These are phyloP conservation scores for Andrena minutula DNA, from an alignment of 2,888 invertebrate species.

Conservation along the genomic window DNA sequence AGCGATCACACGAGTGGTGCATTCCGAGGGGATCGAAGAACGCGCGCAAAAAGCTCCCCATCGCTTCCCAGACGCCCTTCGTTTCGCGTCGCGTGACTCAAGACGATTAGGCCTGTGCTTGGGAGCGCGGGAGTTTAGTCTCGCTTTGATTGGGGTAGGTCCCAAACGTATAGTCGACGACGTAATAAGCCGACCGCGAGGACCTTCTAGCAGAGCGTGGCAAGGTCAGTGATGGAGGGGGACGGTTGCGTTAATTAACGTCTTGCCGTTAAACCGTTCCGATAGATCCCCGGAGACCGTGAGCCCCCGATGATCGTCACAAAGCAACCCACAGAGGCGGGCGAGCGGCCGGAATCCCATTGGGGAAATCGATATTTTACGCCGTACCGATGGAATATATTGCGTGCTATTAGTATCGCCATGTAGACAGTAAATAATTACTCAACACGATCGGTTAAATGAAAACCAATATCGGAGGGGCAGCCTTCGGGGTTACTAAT, in stretches of 20 bases:
- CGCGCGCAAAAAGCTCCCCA: slow-evolving; percentile 55
- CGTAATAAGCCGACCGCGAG: slow-evolving; percentile 62
- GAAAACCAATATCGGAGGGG: slow-evolving; percentile 24
- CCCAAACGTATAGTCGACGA: slow-evolving; percentile 70
- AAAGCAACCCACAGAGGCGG: slow-evolving; percentile 28
- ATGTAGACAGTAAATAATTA: slow-evolving; percentile 40
- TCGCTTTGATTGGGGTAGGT: slow-evolving; percentile 79
- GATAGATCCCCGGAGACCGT: slow-evolving; percentile 60
- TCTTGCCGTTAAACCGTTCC: slow-evolving; percentile 62
- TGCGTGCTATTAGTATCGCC: slow-evolving; percentile 21
- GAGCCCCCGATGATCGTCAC: slow-evolving; percentile 33
- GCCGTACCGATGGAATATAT: background rate
- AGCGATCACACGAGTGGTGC: slow-evolving; percentile 39
- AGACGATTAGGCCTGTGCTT: slow-evolving; percentile 71
- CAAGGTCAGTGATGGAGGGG: slow-evolving; percentile 70
- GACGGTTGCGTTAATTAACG: slow-evolving; percentile 67
- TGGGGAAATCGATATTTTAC: slow-evolving; percentile 46
- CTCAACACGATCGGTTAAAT: slow-evolving; percentile 19
- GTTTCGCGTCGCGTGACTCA: slow-evolving; percentile 74
- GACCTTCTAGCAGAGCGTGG: slow-evolving; percentile 51
- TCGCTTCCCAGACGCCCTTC: slow-evolving; percentile 54
- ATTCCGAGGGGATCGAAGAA: slow-evolving; percentile 61
- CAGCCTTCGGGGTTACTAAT: background rate
- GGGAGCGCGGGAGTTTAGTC: slow-evolving; percentile 71
- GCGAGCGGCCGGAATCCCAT: slow-evolving; percentile 20